Percentiles rank a stretch among this genome's conserved stretches.
phyloP scores from a whole-genome alignment of 2,888 invertebrate genomes.

The Lochmaea capreae region DNA sequence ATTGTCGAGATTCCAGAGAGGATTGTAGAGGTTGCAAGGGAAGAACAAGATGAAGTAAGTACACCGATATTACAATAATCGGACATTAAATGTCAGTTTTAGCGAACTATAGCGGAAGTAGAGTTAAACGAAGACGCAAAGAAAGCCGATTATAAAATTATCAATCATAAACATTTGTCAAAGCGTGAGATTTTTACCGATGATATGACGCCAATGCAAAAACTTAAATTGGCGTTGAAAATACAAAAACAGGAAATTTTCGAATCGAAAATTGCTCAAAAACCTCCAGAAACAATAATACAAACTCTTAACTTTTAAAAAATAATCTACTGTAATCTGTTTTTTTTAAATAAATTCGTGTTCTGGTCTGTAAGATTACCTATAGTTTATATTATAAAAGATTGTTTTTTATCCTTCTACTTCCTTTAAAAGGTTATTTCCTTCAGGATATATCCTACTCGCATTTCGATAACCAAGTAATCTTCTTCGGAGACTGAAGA shows the following conservation, averaged over 20 bases:
- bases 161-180: slow-evolving; percentile 8
- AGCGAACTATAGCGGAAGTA: background rate
- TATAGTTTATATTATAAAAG: too few relatives aligned
- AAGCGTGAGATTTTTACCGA: slow-evolving; percentile 9
- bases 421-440: too few relatives aligned
- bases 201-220: slow-evolving; percentile 17
- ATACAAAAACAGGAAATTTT: slow-evolving; percentile 17
- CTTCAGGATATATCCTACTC: too few relatives aligned
- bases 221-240: slow-evolving; percentile 20
- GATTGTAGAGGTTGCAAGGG: background rate
- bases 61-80: background rate
- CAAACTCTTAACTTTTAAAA: background rate
- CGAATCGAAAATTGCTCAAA: background rate
- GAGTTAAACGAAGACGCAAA: background rate
- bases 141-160: slow-evolving; percentile 3
- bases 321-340: background rate
- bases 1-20: background rate
- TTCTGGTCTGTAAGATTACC: too few relatives aligned
- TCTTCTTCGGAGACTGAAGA: too few relatives aligned
- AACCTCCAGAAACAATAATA: background rate
- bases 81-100: slow-evolving; percentile 3
- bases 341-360: background rate
- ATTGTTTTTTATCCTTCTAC: too few relatives aligned
- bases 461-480: too few relatives aligned
- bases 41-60: slow-evolving; percentile 5